Evolutionary conservation across 2,113 vertebrate genomes (phyloP), one percentile per base, ranked within the genome.

Genomic region (Proteles cristata): DNA sequence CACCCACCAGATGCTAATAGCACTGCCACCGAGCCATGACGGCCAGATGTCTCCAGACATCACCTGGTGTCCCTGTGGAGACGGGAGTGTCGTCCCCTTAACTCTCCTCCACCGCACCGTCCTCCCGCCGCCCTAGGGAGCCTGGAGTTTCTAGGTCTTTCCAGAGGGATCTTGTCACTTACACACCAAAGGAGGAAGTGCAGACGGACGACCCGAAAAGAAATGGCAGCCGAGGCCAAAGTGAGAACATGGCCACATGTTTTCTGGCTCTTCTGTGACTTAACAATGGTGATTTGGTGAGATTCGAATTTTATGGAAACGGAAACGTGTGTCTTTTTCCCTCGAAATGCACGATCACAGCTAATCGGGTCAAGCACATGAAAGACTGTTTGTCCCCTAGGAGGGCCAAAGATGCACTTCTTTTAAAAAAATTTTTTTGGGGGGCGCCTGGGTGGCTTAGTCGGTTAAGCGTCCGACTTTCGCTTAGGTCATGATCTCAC

Each of bases 331-430:
- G 31, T 39, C 25, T 23, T 63, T 73, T 61, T 8, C 55, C 50
- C 17, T 12, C 0, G 23, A 81, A 58, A n/a, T 6, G 16, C 11
- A 5, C 11, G 26, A 80, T 23, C 68, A 3, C 39, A 23, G 16
- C 7, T 28, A 11, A 12, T 15, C 25, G 5, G 11, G 12, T 81
- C 39, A 11, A 43, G 12, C 66, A 35, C 53, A 28, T 45, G 15
- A 19, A 48, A 79, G n/a, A 26, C 16, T 1, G 5, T 68, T 35
- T 61, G 35, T 19, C 53, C 8, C 28, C 58, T 3, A 17, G 73
- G 12, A 10, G 4, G 2, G n/a, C 6, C 1, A 2, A 26, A 5
- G 26, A 17, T 2, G 45, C 9, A 1, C 0, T 0, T 1, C n/a
- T n/a, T n/a, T n/a, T n/a, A n/a, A n/a, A n/a, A n/a, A n/a, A n/a